A percentile compares a stretch with the other conserved stretches of the same genome.
These are phyloP conservation scores for Cyclina sinensis DNA, from an alignment of 1,140 invertebrate species.

Conservation along the genomic window DNA sequence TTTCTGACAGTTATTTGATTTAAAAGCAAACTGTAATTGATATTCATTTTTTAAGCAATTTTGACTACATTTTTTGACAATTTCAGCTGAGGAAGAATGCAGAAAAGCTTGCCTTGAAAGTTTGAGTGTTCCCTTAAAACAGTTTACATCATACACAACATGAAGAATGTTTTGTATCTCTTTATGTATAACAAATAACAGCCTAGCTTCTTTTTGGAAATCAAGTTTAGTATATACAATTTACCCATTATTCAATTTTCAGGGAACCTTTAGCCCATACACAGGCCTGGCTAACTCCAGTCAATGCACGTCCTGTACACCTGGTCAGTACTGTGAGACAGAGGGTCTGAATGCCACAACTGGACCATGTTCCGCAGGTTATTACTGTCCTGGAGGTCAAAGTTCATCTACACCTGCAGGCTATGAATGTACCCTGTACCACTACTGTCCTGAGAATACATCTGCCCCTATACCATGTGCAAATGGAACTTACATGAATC, in stretches of 20 bases:
- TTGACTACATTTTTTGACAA: too few species aligned
- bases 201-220: too few species aligned
- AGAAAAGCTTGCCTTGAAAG: too few species aligned
- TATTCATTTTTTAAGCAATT: too few species aligned
- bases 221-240: too few species aligned
- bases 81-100: too few species aligned
- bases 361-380: conserved; percentile 80
- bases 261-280: conserved; percentile 83
- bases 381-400: conserved; percentile 83
- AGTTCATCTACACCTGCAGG: conserved; percentile 76
- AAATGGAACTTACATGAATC: conserved; percentile 85
- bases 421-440: conserved; percentile 76
- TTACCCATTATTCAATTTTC: conserved; percentile 49
- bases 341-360: conserved; percentile 80
- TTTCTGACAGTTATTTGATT: too few species aligned
- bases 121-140: too few species aligned
- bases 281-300: conserved; percentile 73
- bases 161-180: too few species aligned
- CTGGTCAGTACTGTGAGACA: conserved; percentile 79
- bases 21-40: too few species aligned
- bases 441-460: conserved; percentile 82
- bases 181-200: too few species aligned
- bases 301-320: conserved; percentile 78
- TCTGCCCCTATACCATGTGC: conserved; percentile 80
- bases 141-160: too few species aligned